phyloP scores from a whole-genome alignment of 1,140 invertebrate genomes.

The Drosophila pruinosa region DNA sequence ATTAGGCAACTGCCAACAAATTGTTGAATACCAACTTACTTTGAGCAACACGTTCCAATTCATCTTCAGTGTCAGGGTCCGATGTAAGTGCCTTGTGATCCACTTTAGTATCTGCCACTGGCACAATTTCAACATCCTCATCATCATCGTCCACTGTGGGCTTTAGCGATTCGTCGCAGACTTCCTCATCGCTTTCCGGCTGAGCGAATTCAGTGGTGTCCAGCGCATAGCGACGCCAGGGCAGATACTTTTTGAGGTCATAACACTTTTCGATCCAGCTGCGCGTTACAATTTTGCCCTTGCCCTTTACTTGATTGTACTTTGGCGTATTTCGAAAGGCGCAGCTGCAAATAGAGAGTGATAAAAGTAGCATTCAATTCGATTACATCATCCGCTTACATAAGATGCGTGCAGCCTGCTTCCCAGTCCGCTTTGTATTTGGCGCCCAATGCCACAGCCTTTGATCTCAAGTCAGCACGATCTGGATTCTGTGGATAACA shows the following conservation, averaged over 20 bases:
- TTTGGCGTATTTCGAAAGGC: slow-evolving; percentile 95
- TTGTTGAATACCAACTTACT: no score
- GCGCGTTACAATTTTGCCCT: slow-evolving; percentile 88
- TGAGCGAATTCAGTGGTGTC: slow-evolving; percentile 83
- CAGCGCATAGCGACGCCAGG: slow-evolving; percentile 88
- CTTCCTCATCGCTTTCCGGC: slow-evolving; percentile 84
- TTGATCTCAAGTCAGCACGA: slow-evolving; percentile 87
- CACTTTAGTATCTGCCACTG: background rate
- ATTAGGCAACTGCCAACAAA: background rate
- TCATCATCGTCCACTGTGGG: slow-evolving; percentile 15
- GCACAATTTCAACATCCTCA: background rate
- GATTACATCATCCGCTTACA: slow-evolving; percentile 29
- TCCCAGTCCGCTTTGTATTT: slow-evolving; percentile 85
- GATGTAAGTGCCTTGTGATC: background rate
- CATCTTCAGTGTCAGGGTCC: slow-evolving; percentile 84
- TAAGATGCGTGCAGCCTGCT: slow-evolving; percentile 58
- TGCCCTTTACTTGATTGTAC: slow-evolving; percentile 88
- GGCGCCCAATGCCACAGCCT: slow-evolving; percentile 91
- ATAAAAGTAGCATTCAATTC: background rate
- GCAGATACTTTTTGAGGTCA: slow-evolving; percentile 86
- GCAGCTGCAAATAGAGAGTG: slow-evolving; percentile 85
- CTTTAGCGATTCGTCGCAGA: slow-evolving; percentile 77
- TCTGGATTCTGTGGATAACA: slow-evolving; percentile 88
- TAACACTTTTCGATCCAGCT: slow-evolving; percentile 91
- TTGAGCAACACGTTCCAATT: slow-evolving; percentile 83